phyloP scores from a whole-genome alignment of 2,797 vertebrate genomes.

The Iguana delicatissima region DNA sequence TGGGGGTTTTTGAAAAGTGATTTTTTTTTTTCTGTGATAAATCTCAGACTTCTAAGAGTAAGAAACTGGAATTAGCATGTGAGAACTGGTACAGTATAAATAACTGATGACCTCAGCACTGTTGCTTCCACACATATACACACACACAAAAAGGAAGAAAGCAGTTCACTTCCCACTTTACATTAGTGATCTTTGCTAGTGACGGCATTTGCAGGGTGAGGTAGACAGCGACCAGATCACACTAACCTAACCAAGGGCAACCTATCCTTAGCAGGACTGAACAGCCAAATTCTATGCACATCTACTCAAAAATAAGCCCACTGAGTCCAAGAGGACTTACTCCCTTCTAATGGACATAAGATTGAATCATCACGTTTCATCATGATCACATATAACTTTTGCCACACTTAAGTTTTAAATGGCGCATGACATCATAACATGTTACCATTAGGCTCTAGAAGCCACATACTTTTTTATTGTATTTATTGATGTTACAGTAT shows the following conservation, averaged over 20 bases:
- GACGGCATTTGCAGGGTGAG: slow-evolving; percentile 1
- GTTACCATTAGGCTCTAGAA: slow-evolving; percentile 65
- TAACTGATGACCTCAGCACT: neutral
- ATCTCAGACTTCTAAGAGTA: neutral
- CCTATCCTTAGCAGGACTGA: neutral
- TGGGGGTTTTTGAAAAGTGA: neutral
- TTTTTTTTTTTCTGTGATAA: neutral
- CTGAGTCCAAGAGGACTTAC: neutral
- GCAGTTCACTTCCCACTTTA: neutral
- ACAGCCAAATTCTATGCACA: neutral
- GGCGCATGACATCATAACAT: accelerated
- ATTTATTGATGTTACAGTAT: slow-evolving; percentile 81
- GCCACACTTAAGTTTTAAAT: neutral
- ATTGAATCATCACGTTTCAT: slow-evolving; percentile 2
- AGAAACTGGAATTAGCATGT: neutral
- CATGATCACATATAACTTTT: slow-evolving; percentile 17
- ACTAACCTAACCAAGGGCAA: neutral
- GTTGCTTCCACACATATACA: neutral
- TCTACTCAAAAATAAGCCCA: neutral
- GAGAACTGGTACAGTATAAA: neutral
- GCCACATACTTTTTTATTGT: slow-evolving; percentile 75
- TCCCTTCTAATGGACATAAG: neutral
- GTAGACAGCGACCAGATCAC: slow-evolving; percentile 18
- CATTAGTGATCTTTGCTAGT: neutral
- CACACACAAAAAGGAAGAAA: neutral